These are phyloP conservation scores for Callorhinus ursinus DNA, from an alignment of 2,113 vertebrate genomes.

Conservation along the genomic window DNA sequence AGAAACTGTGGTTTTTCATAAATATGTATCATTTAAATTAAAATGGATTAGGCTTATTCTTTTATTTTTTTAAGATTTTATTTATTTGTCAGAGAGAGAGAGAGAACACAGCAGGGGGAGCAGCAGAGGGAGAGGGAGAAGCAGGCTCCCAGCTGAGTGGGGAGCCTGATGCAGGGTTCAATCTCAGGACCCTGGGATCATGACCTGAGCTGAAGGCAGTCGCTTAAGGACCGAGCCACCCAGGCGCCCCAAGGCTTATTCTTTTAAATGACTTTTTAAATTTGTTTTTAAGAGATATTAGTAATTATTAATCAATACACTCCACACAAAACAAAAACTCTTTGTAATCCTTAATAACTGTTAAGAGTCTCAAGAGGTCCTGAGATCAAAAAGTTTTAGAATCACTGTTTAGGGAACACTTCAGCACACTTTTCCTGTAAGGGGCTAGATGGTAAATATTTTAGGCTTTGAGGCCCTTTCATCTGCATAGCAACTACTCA, in stretches of 20 bases:
- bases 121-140: no score
- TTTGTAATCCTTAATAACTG: neutral
- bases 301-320: neutral
- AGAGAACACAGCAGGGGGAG: no score
- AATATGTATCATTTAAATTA: neutral
- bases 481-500: neutral
- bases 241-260: neutral
- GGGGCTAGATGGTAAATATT: neutral
- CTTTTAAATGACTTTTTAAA: neutral
- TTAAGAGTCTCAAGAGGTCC: neutral
- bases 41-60: neutral
- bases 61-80: neutral
- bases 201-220: no score
- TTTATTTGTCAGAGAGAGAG: no score
- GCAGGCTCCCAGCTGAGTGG: no score
- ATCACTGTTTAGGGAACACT: neutral
- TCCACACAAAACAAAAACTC: neutral
- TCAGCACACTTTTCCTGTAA: neutral
- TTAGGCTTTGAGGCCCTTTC: neutral
- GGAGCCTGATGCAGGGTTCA: no score
- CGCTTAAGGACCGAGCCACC: no score
- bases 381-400: neutral
- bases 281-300: neutral
- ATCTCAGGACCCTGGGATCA: no score
- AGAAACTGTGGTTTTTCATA: conserved; percentile 1